phyloP scores from a whole-genome alignment of 2,888 invertebrate genomes.

The Netelia fuscicornis region DNA sequence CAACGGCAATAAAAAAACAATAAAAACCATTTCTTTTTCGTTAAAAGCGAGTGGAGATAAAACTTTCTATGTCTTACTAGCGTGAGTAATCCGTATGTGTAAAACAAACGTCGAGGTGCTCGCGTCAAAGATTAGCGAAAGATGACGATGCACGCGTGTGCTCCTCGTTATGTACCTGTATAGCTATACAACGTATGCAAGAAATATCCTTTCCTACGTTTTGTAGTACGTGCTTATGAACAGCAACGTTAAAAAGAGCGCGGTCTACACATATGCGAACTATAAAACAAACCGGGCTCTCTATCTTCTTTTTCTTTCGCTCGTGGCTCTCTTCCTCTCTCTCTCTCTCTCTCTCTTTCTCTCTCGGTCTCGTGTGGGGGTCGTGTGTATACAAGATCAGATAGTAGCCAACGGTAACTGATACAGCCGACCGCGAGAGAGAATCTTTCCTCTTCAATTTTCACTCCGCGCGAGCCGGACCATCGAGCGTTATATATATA shows the following conservation, averaged over 20 bases:
- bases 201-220: background rate
- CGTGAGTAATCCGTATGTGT: conserved; percentile 50
- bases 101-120: conserved; percentile 57
- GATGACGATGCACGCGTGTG: conserved; percentile 56
- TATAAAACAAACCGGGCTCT: conserved; percentile 68
- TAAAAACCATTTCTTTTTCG: background rate
- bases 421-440: conserved; percentile 74
- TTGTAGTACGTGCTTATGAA: conserved; percentile 51
- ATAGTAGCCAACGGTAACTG: conserved; percentile 77
- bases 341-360: conserved; percentile 53
- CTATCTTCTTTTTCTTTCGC: conserved; percentile 46
- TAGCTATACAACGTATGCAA: background rate
- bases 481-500: conserved; percentile 30
- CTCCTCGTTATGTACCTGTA: conserved; percentile 5
- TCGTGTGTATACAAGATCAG: conserved; percentile 61
- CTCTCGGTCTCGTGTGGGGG: conserved; percentile 32
- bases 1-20: background rate
- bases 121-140: conserved; percentile 64
- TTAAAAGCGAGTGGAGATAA: background rate
- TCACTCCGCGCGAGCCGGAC: conserved; percentile 62
- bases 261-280: conserved; percentile 50
- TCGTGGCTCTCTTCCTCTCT: conserved; percentile 31
- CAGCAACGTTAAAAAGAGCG: conserved; percentile 54
- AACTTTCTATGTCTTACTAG: conserved; percentile 8
- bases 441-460: conserved; percentile 72